Percentiles rank a stretch among this genome's conserved stretches.
phyloP scores from a whole-genome alignment of 1,140 invertebrate genomes.

The Protaetia brevitarsis region DNA sequence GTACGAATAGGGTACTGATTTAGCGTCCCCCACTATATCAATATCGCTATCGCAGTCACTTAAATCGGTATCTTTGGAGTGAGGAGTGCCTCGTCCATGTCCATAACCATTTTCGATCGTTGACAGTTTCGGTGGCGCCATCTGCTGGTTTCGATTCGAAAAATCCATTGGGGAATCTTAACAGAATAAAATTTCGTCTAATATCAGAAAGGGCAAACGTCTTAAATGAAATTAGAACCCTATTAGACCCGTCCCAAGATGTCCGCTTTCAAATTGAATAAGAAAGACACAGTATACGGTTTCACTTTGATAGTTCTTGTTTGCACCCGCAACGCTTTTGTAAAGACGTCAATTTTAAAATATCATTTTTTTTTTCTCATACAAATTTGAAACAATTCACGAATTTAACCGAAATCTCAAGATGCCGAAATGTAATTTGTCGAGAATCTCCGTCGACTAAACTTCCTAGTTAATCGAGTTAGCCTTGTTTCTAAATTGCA shows the following conservation, averaged over 20 bases:
- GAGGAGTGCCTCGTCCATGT: background rate
- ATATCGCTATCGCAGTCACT: constrained; percentile 48
- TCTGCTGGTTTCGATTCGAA: constrained; percentile 1
- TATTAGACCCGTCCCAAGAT: no score
- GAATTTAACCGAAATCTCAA: no score
- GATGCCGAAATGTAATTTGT: no score
- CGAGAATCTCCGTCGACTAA: no score
- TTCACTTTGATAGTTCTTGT: no score
- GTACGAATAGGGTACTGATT: constrained; percentile 32
- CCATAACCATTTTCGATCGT: background rate
- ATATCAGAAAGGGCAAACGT: no score
- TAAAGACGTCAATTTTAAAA: no score
- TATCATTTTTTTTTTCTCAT: no score
- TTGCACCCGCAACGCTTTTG: no score
- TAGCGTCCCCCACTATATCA: constrained; percentile 46
- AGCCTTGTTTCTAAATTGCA: background rate
- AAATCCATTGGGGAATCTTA: constrained; percentile 25
- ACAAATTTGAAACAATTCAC: no score
- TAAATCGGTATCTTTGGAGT: constrained; percentile 37
- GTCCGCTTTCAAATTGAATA: no score
- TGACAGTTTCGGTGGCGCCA: background rate
- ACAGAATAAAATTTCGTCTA: background rate
- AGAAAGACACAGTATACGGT: no score
- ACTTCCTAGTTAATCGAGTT: background rate
- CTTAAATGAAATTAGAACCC: background rate